Percentiles rank a stretch among this genome's conserved stretches.
Evolutionary conservation across 2,797 vertebrate species (phyloP).

Genomic region (Novumbra hubbsi): DNA sequence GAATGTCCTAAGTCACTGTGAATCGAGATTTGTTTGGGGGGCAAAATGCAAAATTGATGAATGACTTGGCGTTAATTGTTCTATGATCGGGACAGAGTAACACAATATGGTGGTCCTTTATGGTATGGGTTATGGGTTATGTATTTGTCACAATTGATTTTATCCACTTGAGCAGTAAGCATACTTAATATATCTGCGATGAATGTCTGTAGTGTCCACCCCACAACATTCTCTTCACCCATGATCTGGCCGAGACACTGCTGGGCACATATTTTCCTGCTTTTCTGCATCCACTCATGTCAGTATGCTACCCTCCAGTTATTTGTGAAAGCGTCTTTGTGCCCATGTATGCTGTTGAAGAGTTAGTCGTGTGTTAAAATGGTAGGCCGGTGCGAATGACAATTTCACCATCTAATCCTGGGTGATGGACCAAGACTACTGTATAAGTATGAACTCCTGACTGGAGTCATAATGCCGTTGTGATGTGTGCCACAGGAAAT

Average conservation of each 20-base stretch:
- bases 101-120: conserved; percentile 67
- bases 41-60: too few species aligned
- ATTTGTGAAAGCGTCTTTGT: not conserved
- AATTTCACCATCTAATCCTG: too few species aligned
- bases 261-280: conserved; percentile 59
- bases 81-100: not conserved
- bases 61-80: too few species aligned
- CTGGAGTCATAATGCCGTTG: too few species aligned
- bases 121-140: too few species aligned
- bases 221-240: conserved; percentile 65
- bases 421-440: too few species aligned
- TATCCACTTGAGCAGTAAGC: conserved; percentile 54
- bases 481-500: too few species aligned
- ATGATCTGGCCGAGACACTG: conserved; percentile 62
- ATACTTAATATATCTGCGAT: conserved; percentile 23
- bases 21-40: too few species aligned
- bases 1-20: too few species aligned
- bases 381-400: too few species aligned
- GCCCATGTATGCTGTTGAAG: not conserved
- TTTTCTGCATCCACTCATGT: conserved; percentile 68
- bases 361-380: not conserved
- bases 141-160: conserved; percentile 61
- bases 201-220: conserved; percentile 39
- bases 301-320: conserved; percentile 13
- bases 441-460: too few species aligned